A percentile compares a stretch with the other conserved stretches of the same genome.
These are phyloP conservation scores for Clarias laeviceps DNA, from an alignment of 2,797 vertebrate species.

Conservation along the genomic window DNA sequence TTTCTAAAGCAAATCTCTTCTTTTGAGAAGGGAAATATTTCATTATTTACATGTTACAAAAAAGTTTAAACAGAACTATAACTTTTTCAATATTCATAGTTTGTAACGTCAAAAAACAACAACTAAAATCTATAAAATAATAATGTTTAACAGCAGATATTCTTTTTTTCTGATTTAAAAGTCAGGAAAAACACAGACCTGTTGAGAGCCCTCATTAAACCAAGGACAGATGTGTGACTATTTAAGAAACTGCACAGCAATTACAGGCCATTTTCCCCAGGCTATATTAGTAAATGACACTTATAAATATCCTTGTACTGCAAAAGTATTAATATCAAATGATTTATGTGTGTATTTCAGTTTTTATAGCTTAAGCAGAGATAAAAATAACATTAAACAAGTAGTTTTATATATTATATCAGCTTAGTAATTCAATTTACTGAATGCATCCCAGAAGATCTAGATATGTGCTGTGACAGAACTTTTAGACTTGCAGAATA, in stretches of 20 bases:
- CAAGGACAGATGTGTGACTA: not conserved
- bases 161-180: not conserved
- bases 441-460: not conserved
- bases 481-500: not conserved
- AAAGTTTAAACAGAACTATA: not conserved
- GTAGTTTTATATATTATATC: not conserved
- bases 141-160: not conserved
- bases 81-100: not conserved
- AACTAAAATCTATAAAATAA: not conserved
- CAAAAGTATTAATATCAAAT: not conserved
- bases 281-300: not conserved
- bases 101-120: not conserved
- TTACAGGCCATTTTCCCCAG: no score
- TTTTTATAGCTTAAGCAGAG: not conserved
- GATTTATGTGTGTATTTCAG: not conserved
- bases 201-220: not conserved
- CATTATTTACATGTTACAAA: not conserved
- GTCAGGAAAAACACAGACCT: not conserved
- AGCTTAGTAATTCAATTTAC: not conserved
- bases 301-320: not conserved
- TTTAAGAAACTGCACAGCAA: not conserved
- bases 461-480: not conserved
- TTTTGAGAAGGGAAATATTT: not conserved
- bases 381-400: not conserved
- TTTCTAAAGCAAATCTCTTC: not conserved